Percentiles rank a stretch among this genome's conserved stretches.
Evolutionary conservation across 2,888 invertebrate species (phyloP).

Genomic region (Pseudanteris insignis): DNA sequence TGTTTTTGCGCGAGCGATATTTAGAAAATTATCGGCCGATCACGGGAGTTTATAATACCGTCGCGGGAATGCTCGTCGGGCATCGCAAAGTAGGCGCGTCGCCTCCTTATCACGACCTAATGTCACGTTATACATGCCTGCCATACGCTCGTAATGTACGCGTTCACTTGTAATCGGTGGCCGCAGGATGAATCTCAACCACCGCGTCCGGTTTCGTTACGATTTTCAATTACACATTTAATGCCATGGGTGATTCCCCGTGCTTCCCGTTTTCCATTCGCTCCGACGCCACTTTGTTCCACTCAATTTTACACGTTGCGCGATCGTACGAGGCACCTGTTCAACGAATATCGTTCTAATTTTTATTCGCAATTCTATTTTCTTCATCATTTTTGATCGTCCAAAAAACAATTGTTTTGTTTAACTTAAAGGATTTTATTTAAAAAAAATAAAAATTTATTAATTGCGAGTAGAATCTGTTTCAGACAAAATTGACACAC

Average conservation of each 20-base stretch:
- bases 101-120: slow-evolving; percentile 50
- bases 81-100: slow-evolving; percentile 48
- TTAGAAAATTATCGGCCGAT: slow-evolving; percentile 52
- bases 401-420: too few relatives aligned
- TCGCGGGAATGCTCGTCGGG: slow-evolving; percentile 39
- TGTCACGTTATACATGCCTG: slow-evolving; percentile 45
- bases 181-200: slow-evolving; percentile 31
- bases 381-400: too few relatives aligned
- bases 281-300: slow-evolving; percentile 13
- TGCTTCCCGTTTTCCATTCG: slow-evolving; percentile 31
- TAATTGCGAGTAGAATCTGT: too few relatives aligned
- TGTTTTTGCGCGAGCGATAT: too few relatives aligned
- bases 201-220: slow-evolving; percentile 29
- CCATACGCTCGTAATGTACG: slow-evolving; percentile 32
- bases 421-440: too few relatives aligned
- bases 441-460: too few relatives aligned
- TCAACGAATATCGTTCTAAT: too few relatives aligned
- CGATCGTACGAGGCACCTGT: too few relatives aligned
- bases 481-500: too few relatives aligned
- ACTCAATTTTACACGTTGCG: slow-evolving; percentile 16
- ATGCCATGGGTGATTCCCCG: slow-evolving; percentile 28
- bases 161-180: slow-evolving; percentile 35
- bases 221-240: slow-evolving; percentile 39
- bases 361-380: too few relatives aligned
- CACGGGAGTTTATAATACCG: slow-evolving; percentile 45